Evolutionary conservation across 2,797 vertebrate species (phyloP).

Genomic region (Lepidocolaptes lacrymiger): DNA sequence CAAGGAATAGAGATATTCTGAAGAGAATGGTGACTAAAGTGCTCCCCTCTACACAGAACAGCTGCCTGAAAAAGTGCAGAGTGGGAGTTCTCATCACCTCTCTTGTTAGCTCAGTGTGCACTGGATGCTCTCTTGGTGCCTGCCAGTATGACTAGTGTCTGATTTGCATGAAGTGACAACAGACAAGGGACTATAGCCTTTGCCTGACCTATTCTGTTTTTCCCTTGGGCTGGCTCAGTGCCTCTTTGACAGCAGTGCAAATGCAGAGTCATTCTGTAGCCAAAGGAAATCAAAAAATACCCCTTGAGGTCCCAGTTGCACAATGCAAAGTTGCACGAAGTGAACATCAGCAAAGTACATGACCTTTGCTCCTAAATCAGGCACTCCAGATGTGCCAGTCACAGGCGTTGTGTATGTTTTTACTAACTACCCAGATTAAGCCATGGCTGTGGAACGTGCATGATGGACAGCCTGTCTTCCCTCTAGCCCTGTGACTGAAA

Average conservation of each 20-base stretch:
- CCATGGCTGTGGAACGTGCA: not conserved
- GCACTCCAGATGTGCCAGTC: not conserved
- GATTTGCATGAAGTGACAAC: not conserved
- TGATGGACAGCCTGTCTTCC: not conserved
- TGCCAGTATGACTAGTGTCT: not conserved
- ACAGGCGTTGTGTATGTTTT: accelerated
- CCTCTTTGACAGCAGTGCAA: not conserved
- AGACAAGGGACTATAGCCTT: not conserved
- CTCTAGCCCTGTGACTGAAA: not conserved
- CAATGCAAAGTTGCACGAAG: not conserved
- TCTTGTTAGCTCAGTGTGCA: not conserved
- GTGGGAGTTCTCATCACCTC: not conserved
- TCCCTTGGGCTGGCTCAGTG: not conserved
- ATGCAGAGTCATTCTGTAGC: not conserved
- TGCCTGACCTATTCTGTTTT: not conserved
- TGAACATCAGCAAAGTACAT: not conserved
- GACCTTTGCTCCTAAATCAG: not conserved
- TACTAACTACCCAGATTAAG: not conserved
- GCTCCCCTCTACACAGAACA: not conserved
- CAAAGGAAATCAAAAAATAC: not conserved
- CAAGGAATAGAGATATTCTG: not conserved
- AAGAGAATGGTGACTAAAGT: slow-evolving; percentile 18
- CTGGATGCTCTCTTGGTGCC: not conserved
- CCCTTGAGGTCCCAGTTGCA: not conserved
- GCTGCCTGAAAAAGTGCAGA: not conserved